phyloP scores from a whole-genome alignment of 2,797 vertebrate species.

The Acanthornis magna region DNA sequence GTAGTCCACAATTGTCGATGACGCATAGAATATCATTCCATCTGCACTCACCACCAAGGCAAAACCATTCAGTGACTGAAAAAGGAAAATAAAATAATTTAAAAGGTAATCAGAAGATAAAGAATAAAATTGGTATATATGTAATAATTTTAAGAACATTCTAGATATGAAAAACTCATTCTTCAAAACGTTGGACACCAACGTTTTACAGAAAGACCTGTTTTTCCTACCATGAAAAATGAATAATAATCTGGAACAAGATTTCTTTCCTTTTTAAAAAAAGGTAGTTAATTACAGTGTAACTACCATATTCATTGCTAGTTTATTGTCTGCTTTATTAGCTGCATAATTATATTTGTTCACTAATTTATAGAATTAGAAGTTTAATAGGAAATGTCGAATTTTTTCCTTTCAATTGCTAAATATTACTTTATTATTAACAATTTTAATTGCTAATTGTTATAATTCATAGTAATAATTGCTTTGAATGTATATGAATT shows the following conservation, averaged over 20 bases:
- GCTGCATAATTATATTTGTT: neutral
- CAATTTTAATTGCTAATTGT: too few species aligned
- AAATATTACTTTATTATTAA: too few species aligned
- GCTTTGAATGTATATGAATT: neutral
- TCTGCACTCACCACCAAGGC: constrained; percentile 92
- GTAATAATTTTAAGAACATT: neutral
- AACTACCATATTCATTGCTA: neutral
- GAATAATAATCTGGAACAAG: neutral
- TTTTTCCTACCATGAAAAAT: neutral
- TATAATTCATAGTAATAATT: neutral
- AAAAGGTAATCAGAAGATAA: neutral
- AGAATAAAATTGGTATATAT: neutral
- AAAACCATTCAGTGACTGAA: constrained; percentile 90
- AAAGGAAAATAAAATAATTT: neutral
- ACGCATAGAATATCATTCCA: constrained; percentile 94
- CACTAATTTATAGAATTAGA: neutral
- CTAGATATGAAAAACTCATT: neutral
- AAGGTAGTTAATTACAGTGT: neutral
- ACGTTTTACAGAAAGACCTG: neutral
- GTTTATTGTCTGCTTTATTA: neutral
- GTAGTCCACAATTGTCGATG: constrained; percentile 92
- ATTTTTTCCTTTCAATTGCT: neutral
- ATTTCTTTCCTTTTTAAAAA: neutral
- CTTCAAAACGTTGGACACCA: neutral
- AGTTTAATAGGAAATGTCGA: neutral